A percentile compares a stretch with the other conserved stretches of the same genome.
Evolutionary conservation across 2,888 invertebrate species (phyloP).

Genomic region (Noctua pronuba): DNA sequence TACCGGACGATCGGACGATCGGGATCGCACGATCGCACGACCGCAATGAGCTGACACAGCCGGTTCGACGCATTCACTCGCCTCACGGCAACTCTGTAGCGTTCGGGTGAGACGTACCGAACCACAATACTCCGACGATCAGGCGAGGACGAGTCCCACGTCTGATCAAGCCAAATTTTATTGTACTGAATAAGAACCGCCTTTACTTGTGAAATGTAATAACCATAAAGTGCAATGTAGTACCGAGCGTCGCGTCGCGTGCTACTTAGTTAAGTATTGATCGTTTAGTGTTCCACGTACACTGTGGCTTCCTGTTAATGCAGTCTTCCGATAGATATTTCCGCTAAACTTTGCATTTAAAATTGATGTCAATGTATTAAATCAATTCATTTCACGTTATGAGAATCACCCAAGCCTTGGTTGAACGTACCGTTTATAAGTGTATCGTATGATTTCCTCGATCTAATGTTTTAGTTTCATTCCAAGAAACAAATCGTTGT

Average conservation of each 20-base stretch:
- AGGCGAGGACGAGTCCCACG: slow-evolving; percentile 79
- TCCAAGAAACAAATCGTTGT: slow-evolving; percentile 80
- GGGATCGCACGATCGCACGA: not conserved
- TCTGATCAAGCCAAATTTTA: slow-evolving; percentile 88
- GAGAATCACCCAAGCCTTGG: slow-evolving; percentile 57
- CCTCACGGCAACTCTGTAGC: slow-evolving; percentile 77
- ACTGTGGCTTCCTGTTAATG: slow-evolving; percentile 89
- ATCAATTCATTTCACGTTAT: slow-evolving; percentile 67
- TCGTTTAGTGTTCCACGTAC: slow-evolving; percentile 86
- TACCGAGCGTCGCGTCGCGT: slow-evolving; percentile 81
- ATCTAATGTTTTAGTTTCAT: slow-evolving; percentile 71
- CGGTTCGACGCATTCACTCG: slow-evolving; percentile 59
- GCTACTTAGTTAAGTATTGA: slow-evolving; percentile 88
- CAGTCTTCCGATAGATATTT: slow-evolving; percentile 90
- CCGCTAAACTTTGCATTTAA: slow-evolving; percentile 88
- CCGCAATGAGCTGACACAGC: slow-evolving; percentile 61
- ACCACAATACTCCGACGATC: slow-evolving; percentile 86
- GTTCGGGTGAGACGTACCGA: slow-evolving; percentile 74
- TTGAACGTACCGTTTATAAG: slow-evolving; percentile 63
- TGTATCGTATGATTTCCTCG: slow-evolving; percentile 63
- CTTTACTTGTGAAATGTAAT: slow-evolving; percentile 85
- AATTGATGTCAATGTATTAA: slow-evolving; percentile 81
- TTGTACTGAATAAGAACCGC: slow-evolving; percentile 88
- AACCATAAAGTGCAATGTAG: slow-evolving; percentile 86
- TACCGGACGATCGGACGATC: slow-evolving; percentile 61